Evolutionary conservation across 2,797 vertebrate genomes (phyloP), one percentile per base, ranked within the genome.

Genomic region (Margarornis squamiger): DNA sequence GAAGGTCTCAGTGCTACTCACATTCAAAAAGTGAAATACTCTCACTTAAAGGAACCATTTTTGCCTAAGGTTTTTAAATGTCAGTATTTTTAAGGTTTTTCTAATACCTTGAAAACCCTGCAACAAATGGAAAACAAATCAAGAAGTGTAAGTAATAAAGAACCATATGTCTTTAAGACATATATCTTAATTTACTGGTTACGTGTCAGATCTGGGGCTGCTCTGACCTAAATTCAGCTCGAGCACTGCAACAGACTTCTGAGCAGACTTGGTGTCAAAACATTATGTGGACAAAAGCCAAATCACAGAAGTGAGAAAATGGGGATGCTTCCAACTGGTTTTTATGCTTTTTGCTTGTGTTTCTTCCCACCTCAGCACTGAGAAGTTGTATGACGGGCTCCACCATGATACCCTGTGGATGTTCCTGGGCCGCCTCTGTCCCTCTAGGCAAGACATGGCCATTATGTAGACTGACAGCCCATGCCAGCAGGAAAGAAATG

Each of bases 1-100:
- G 96, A 96, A 96, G 94, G 95, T 96, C 97, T 77, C 67, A 49
- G 29, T 34, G 61, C 32, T 61, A 48, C 32, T 41, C 36, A 39
- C 18, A 48, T 13, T 72, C 21, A 83, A 70, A 83, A 67, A 62
- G 18, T n/a, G 54, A 66, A 77, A 49, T 16, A 41, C 10, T 54
- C 10, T 24, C 2, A 15, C 32, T 87, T 49, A 52, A 68, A 77
- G 24, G 36, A 82, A 76, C 9, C 0, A 0, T 4, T 92, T 77
- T 29, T 79, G 24, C 68, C 45, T 19, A 20, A 2, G 3, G 3
- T 39, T 91, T 89, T 67, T 14, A 48, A 21, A 74, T 67, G 6
- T 70, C 39, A 75, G 10, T 30, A 36, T 36, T 63, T 73, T 6
- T 7, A 14, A 87, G 22, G 10, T 23, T 59, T 55, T 79, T 71